A percentile compares a stretch with the other conserved stretches of the same genome.
Evolutionary conservation across 2,888 invertebrate genomes (phyloP).

Genomic region (Tolmerus cingulatus): DNA sequence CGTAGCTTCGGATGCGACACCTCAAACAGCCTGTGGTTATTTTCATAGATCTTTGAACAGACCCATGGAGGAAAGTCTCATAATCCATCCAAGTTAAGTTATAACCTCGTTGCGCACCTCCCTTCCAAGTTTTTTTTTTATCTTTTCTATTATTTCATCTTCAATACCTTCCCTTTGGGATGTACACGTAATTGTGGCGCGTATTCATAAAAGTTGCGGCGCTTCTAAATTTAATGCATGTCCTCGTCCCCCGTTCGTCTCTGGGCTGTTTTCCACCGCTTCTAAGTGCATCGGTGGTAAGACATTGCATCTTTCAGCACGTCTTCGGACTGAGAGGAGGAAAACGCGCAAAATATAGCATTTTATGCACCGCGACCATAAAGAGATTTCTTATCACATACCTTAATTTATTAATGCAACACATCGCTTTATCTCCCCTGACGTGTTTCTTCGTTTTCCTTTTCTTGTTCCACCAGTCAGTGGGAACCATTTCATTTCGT

Average conservation of each 20-base stretch:
- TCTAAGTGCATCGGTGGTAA: neutral
- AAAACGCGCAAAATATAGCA: slow-evolving; percentile 14
- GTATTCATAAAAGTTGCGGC: neutral
- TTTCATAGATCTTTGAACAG: neutral
- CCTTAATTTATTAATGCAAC: slow-evolving; percentile 36
- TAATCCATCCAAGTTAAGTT: neutral
- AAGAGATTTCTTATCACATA: slow-evolving; percentile 39
- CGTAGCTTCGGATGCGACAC: neutral
- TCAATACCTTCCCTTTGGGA: neutral
- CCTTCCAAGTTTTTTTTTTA: neutral
- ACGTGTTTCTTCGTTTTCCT: neutral
- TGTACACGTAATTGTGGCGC: neutral
- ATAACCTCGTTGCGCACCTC: neutral
- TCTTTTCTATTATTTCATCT: neutral
- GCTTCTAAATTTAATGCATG: slow-evolving; percentile 33
- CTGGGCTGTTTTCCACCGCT: neutral
- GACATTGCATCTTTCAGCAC: neutral
- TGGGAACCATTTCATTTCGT: neutral
- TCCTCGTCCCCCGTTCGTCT: neutral
- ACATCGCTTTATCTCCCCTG: slow-evolving; percentile 6
- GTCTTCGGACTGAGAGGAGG: slow-evolving; percentile 2
- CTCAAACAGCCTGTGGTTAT: neutral
- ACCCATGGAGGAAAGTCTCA: neutral
- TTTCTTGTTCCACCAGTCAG: neutral
- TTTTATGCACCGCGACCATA: slow-evolving; percentile 10